Percentiles rank a stretch among this genome's conserved stretches.
Evolutionary conservation across 2,797 vertebrate genomes (phyloP).

Genomic region (Eutrigla gurnardus): DNA sequence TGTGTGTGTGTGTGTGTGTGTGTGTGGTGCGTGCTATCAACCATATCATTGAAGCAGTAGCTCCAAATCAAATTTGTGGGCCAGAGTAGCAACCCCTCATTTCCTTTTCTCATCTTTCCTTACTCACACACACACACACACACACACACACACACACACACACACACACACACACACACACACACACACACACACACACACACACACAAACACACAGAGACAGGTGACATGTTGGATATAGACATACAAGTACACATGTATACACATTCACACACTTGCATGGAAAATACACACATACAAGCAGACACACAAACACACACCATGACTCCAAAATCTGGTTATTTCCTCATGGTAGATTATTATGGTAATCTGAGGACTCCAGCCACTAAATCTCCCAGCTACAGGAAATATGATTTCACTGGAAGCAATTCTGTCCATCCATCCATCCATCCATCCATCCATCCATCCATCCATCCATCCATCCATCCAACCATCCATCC

Average conservation of each 20-base stretch:
- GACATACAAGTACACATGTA: slow-evolving; percentile 20
- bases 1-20: slow-evolving; percentile 40
- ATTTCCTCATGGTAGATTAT: slow-evolving; percentile 71
- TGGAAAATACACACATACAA: not conserved
- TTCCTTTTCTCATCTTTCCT: slow-evolving; percentile 70
- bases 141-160: slow-evolving; percentile 18
- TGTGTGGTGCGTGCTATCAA: slow-evolving; percentile 60
- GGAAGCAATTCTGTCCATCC: slow-evolving; percentile 51
- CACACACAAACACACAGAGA: slow-evolving; percentile 2
- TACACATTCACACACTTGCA: slow-evolving; percentile 1
- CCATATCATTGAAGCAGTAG: slow-evolving; percentile 70
- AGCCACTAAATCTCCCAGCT: slow-evolving; percentile 66
- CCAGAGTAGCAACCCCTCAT: slow-evolving; percentile 60
- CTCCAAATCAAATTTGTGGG: slow-evolving; percentile 80
- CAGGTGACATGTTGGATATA: slow-evolving; percentile 3
- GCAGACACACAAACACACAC: slow-evolving; percentile 12
- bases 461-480: slow-evolving; percentile 25
- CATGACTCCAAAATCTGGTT: slow-evolving; percentile 47
- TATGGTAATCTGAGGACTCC: slow-evolving; percentile 70
- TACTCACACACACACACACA: slow-evolving; percentile 25
- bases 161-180: slow-evolving; percentile 28
- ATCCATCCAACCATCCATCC: slow-evolving; percentile 17
- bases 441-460: slow-evolving; percentile 25
- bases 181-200: slow-evolving; percentile 24
- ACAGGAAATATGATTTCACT: slow-evolving; percentile 72